A percentile compares a stretch with the other conserved stretches of the same genome.
These are phyloP conservation scores for Thyatira batis DNA, from an alignment of 2,888 invertebrate species.

Conservation along the genomic window DNA sequence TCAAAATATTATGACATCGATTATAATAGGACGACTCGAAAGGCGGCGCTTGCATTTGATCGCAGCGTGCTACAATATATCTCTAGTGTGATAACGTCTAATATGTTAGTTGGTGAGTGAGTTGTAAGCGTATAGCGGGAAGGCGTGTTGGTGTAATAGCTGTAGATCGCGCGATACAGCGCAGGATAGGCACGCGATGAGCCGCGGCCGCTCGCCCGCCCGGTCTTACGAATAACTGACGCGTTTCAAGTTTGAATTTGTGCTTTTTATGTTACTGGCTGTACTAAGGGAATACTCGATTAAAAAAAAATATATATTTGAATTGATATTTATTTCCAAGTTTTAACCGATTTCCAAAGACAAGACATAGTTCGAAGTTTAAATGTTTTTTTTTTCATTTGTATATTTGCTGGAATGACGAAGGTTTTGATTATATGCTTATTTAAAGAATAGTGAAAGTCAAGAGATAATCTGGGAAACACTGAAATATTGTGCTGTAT, in stretches of 20 bases:
- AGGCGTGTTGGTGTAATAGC: conserved; percentile 36
- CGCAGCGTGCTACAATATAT: conserved; percentile 3
- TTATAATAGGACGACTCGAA: not conserved
- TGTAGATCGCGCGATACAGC: conserved; percentile 38
- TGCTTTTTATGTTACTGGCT: not conserved
- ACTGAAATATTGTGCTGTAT: too few relatives aligned
- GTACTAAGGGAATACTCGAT: too few relatives aligned
- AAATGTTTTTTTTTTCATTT: too few relatives aligned
- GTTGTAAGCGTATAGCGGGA: conserved; percentile 34
- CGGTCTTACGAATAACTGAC: not conserved
- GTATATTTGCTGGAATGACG: too few relatives aligned
- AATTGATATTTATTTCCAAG: too few relatives aligned
- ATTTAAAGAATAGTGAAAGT: too few relatives aligned
- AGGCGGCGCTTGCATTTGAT: not conserved
- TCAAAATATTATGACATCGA: not conserved
- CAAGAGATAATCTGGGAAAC: too few relatives aligned
- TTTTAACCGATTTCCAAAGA: too few relatives aligned
- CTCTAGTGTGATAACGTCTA: conserved; percentile 16
- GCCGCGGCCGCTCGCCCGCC: not conserved
- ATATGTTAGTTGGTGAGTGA: conserved; percentile 42
- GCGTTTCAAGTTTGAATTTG: not conserved
- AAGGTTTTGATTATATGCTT: too few relatives aligned
- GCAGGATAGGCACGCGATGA: conserved; percentile 30
- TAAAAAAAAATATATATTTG: too few relatives aligned
- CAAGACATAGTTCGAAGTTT: too few relatives aligned